Evolutionary conservation across 2,113 vertebrate genomes (phyloP).

Genomic region (Taxidea taxus): DNA sequence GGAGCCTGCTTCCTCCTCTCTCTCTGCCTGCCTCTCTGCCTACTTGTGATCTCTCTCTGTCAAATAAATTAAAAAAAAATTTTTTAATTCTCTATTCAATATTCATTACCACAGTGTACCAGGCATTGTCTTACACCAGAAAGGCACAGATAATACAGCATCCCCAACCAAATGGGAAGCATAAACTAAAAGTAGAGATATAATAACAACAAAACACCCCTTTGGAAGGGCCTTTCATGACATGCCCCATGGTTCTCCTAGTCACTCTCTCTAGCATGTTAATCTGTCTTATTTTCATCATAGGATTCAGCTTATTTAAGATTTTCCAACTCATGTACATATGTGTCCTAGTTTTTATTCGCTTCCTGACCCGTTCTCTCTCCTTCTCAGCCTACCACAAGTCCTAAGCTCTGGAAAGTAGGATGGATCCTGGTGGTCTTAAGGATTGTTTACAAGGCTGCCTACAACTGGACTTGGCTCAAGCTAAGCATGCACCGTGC

Average conservation of each 20-base stretch:
- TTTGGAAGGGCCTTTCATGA: not conserved
- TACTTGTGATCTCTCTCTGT: too few relatives aligned
- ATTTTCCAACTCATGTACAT: not conserved
- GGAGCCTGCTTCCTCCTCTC: too few relatives aligned
- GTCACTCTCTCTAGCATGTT: not conserved
- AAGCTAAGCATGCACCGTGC: not conserved
- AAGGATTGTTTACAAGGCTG: not conserved
- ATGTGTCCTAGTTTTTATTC: not conserved
- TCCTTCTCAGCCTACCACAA: not conserved
- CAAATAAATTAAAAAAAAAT: too few relatives aligned
- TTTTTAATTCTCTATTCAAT: not conserved
- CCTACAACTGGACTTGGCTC: not conserved
- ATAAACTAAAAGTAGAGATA: not conserved
- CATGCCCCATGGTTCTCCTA: not conserved
- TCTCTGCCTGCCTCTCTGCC: too few relatives aligned
- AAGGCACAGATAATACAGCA: not conserved
- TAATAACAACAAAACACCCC: not conserved
- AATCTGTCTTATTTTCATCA: not conserved
- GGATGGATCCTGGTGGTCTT: not conserved
- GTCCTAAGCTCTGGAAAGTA: not conserved
- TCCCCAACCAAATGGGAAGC: not conserved
- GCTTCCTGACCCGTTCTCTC: not conserved
- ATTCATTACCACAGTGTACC: not conserved
- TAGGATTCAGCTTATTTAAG: not conserved
- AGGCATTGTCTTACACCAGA: not conserved